A percentile compares a stretch with the other conserved stretches of the same genome.
phyloP scores from a whole-genome alignment of 2,113 vertebrate genomes.

The Paramormyrops kingsleyae region DNA sequence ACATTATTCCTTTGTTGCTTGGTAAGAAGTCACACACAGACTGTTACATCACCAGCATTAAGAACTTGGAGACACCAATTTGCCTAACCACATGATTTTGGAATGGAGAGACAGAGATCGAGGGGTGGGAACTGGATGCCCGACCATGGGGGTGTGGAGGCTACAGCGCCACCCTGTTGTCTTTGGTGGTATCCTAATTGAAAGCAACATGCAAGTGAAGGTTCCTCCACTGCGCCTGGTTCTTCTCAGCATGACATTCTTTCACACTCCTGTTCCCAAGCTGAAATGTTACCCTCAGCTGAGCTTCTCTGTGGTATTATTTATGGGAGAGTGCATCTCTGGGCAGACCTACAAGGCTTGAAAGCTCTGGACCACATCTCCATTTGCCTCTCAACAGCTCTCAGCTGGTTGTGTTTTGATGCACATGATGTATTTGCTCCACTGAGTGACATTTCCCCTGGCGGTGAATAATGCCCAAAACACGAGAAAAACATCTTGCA shows the following conservation, averaged over 20 bases:
- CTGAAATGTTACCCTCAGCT: background rate
- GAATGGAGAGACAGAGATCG: background rate
- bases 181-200: background rate
- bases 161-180: background rate
- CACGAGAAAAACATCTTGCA: background rate
- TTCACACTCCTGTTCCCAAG: background rate
- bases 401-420: conserved; percentile 65
- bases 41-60: background rate
- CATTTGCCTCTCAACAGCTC: conserved; percentile 60
- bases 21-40: background rate
- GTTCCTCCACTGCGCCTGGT: background rate
- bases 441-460: conserved; percentile 14
- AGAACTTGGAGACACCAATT: background rate
- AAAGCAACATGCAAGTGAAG: background rate
- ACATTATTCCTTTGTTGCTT: background rate
- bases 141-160: background rate
- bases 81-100: background rate
- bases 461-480: conserved; percentile 46
- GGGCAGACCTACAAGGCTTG: conserved; percentile 28
- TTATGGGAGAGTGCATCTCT: conserved; percentile 29
- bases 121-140: background rate
- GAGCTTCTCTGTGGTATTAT: background rate
- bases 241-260: background rate
- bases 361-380: conserved; percentile 34
- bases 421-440: conserved; percentile 53